Evolutionary conservation across 2,113 vertebrate genomes (phyloP).

Genomic region (Crypturellus undulatus): DNA sequence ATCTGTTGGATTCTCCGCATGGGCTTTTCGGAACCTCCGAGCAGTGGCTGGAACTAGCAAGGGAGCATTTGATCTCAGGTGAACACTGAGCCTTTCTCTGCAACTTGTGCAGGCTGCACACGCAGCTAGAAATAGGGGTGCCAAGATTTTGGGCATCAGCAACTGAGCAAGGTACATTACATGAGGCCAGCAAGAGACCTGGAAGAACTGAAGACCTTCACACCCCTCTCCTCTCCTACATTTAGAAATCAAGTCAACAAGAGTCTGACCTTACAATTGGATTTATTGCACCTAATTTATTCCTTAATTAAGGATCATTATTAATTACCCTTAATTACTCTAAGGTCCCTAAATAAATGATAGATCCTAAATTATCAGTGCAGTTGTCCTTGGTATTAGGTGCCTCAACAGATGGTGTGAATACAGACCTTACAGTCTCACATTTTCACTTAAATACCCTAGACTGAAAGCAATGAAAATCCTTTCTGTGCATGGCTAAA

Average conservation of each 20-base stretch:
- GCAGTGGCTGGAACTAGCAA: background rate
- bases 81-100: too few species aligned
- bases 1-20: background rate
- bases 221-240: background rate
- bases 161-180: background rate
- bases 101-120: background rate
- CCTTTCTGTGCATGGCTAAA: background rate
- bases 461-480: background rate
- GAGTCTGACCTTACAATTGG: background rate
- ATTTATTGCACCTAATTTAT: background rate
- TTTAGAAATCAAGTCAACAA: background rate
- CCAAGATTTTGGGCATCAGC: background rate
- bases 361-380: conserved; percentile 1
- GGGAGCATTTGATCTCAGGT: background rate
- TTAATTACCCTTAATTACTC: conserved; percentile 28
- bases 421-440: background rate
- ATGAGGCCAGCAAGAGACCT: background rate
- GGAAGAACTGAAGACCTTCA: background rate
- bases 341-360: conserved; percentile 21
- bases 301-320: background rate
- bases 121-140: background rate
- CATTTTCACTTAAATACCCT: background rate
- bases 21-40: background rate
- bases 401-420: background rate
- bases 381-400: background rate